Evolutionary conservation across 1,140 invertebrate genomes (phyloP), one percentile per base, ranked within the genome.

Genomic region (Aethina tumida): DNA sequence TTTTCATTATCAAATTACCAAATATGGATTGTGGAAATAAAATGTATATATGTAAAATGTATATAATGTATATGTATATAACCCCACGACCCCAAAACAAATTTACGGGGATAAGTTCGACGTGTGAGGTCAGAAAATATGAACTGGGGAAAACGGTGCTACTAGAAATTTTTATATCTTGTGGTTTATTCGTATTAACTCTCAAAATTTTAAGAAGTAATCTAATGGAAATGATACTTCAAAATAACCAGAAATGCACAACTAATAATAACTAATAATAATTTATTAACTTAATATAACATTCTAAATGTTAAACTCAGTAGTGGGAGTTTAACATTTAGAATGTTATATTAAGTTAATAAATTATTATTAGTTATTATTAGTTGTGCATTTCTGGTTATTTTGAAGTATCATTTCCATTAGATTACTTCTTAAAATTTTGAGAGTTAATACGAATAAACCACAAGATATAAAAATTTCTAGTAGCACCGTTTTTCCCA

Each of bases 51-150:
- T n/a, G n/a, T n/a, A n/a, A n/a, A n/a, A n/a, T n/a, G n/a, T n/a
- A n/a, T n/a, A n/a, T n/a, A n/a, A n/a, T n/a, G n/a, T n/a, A n/a
- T n/a, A n/a, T n/a, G n/a, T n/a, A n/a, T n/a, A n/a, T n/a, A n/a
- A n/a, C n/a, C n/a, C n/a, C n/a, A n/a, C n/a, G n/a, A n/a, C n/a
- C 38, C 38, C 38, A 40, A 27, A 39, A 30, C 13, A 24, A 18
- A 31, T 15, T 10, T 31, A 16, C 17, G 9, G 17, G 16, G 20
- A 15, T 37, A 39, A 39, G 29, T 25, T 26, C 29, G 15, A 12
- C 27, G 35, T 30, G 4, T 21, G 27, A n/a, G n/a, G n/a, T n/a
- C n/a, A n/a, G n/a, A n/a, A n/a, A n/a, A n/a, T n/a, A n/a, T 39
- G 10, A n/a, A 16, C 19, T 31, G 16, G 15, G 10, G 10, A 31